Evolutionary conservation across 2,888 invertebrate genomes (phyloP).

Genomic region (Ernsta delagoae): DNA sequence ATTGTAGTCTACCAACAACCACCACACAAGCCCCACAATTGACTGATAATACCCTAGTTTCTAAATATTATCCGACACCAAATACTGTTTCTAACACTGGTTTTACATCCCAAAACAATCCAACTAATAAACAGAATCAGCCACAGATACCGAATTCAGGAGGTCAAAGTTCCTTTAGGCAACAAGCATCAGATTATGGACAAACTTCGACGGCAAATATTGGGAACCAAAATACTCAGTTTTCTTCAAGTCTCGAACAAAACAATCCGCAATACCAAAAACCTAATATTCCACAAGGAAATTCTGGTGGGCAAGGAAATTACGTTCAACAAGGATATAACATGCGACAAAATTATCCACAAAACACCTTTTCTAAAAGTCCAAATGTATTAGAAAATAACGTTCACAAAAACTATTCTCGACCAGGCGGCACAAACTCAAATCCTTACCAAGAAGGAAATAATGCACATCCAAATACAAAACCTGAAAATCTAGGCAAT

Average conservation of each 20-base stretch:
- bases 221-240: background rate
- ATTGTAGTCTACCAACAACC: conserved; percentile 85
- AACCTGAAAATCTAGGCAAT: background rate
- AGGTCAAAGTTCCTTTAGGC: conserved; percentile 1
- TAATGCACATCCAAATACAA: background rate
- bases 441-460: conserved; percentile 2
- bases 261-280: conserved; percentile 5
- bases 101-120: background rate
- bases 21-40: conserved; percentile 62
- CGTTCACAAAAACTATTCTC: conserved; percentile 13
- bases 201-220: background rate
- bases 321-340: conserved; percentile 26
- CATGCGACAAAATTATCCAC: conserved; percentile 34
- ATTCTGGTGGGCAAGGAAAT: conserved; percentile 15
- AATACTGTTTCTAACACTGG: background rate
- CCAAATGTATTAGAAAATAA: background rate
- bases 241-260: background rate
- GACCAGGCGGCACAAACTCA: background rate
- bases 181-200: conserved; percentile 5
- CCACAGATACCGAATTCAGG: conserved; percentile 8
- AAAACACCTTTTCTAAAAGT: background rate
- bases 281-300: conserved; percentile 2
- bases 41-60: conserved; percentile 45
- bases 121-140: conserved; percentile 17
- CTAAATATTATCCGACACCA: conserved; percentile 38